Conservation (phyloP, 2,888 invertebrate genomes). For the Drosophila helvetica region DNA sequence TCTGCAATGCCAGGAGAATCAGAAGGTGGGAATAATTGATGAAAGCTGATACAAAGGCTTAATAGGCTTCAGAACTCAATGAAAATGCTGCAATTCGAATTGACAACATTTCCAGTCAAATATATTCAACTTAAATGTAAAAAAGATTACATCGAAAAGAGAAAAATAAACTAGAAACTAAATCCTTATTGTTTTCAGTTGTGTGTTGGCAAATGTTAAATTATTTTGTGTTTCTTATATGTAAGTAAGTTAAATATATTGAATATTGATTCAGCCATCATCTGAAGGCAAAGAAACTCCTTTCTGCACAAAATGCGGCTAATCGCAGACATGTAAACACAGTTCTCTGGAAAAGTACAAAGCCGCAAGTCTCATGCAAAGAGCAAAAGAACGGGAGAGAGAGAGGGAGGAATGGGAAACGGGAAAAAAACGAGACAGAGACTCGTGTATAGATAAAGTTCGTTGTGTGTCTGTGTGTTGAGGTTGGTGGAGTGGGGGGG, state of each 20-base stretch:
- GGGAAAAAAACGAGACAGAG: constrained; percentile 1
- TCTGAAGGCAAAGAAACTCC: background rate
- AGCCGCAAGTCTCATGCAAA: constrained; percentile 1
- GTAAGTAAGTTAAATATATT: no score
- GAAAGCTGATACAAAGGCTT: constrained; percentile 32
- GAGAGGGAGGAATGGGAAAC: background rate
- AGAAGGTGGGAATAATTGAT: constrained; percentile 4
- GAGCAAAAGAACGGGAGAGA: constrained; percentile 2
- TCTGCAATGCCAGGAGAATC: background rate
- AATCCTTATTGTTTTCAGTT: no score
- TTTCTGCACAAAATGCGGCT: constrained; percentile 15
- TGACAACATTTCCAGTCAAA: background rate
- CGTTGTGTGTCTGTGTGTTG: background rate
- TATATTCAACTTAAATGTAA: background rate
- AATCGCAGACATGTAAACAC: constrained; percentile 58
- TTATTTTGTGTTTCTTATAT: no score
- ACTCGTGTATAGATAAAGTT: constrained; percentile 12
- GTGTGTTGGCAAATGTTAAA: no score
- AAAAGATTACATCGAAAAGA: background rate
- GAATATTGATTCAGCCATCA: background rate
- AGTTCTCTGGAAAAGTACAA: constrained; percentile 49
- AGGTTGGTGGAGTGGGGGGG: constrained; percentile 10
- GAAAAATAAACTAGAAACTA: background rate
- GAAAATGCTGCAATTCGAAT: background rate
- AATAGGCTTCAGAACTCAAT: constrained; percentile 8